A percentile compares a stretch with the other conserved stretches of the same genome.
phyloP scores from a whole-genome alignment of 1,140 invertebrate species.

The Megalonaias nervosa region DNA sequence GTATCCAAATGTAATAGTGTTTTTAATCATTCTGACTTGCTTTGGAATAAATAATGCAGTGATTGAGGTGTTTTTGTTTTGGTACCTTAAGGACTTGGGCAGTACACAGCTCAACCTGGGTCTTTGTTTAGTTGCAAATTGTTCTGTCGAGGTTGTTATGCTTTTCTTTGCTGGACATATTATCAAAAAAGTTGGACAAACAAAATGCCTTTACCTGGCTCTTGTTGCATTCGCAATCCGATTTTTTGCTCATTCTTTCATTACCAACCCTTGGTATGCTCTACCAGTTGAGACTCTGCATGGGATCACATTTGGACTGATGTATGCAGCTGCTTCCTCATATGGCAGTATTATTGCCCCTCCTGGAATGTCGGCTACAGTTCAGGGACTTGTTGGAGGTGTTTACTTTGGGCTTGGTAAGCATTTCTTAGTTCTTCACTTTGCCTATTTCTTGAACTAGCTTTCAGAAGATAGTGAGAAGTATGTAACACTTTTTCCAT shows the following conservation, averaged over 20 bases:
- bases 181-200: slow-evolving; percentile 86
- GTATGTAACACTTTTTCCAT: neutral
- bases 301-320: slow-evolving; percentile 89
- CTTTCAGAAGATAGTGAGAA: neutral
- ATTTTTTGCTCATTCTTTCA: slow-evolving; percentile 86
- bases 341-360: slow-evolving; percentile 90
- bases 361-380: slow-evolving; percentile 86
- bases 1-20: slow-evolving; percentile 32
- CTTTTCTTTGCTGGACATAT: slow-evolving; percentile 84
- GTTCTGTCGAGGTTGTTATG: slow-evolving; percentile 87
- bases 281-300: slow-evolving; percentile 89
- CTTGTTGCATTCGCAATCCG: slow-evolving; percentile 83
- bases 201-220: slow-evolving; percentile 86
- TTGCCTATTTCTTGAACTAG: neutral
- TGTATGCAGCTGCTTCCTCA: slow-evolving; percentile 90
- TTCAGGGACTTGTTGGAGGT: slow-evolving; percentile 86
- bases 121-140: slow-evolving; percentile 84
- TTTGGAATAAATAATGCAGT: slow-evolving; percentile 88
- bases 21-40: slow-evolving; percentile 84
- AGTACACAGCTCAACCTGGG: slow-evolving; percentile 88
- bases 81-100: slow-evolving; percentile 81
- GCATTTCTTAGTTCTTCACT: slow-evolving; percentile 6
- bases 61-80: slow-evolving; percentile 93
- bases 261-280: slow-evolving; percentile 81
- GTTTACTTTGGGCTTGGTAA: slow-evolving; percentile 73